phyloP scores from a whole-genome alignment of 2,113 vertebrate species.

The Pteropus alecto region DNA sequence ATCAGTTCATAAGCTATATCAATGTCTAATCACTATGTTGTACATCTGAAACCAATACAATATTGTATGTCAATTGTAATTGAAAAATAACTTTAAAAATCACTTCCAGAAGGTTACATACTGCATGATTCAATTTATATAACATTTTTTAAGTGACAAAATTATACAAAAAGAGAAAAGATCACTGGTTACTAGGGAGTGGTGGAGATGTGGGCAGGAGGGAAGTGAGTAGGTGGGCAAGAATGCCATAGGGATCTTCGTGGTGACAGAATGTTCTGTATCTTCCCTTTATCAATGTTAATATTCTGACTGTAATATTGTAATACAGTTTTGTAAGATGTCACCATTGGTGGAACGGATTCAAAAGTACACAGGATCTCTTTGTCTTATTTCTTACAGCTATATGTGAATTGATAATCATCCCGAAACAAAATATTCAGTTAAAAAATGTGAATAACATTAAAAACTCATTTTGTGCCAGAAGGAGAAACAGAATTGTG shows the following conservation, averaged over 20 bases:
- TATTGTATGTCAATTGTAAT: background rate
- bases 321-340: background rate
- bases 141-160: background rate
- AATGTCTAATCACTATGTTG: background rate
- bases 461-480: conserved; percentile 27
- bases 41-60: background rate
- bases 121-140: background rate
- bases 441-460: background rate
- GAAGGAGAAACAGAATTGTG: background rate
- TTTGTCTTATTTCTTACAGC: background rate
- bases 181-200: background rate
- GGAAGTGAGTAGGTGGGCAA: too few relatives aligned
- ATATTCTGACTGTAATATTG: background rate
- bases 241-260: background rate
- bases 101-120: background rate
- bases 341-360: background rate
- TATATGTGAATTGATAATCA: background rate
- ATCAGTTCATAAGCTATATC: background rate
- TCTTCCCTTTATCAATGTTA: background rate
- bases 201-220: background rate
- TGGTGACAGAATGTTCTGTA: background rate
- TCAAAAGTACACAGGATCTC: background rate
- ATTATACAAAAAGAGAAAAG: background rate
- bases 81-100: background rate
- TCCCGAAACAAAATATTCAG: background rate